A percentile compares a stretch with the other conserved stretches of the same genome.
Conservation (phyloP, 2,797 vertebrate species). For the Silurus lanzhouensis region DNA sequence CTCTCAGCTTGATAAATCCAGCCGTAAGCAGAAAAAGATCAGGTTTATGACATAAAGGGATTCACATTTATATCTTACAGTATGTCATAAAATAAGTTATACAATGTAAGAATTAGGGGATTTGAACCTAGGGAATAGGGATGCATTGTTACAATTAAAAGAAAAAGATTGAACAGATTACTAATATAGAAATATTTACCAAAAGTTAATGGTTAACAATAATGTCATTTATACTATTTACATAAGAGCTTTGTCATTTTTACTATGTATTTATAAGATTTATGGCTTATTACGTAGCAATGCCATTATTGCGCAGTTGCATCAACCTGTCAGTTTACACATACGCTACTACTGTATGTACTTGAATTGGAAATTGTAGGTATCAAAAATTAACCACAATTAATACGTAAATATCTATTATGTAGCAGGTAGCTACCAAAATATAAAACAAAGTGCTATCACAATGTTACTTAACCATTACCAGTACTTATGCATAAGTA, state of each 20-base stretch:
- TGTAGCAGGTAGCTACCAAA: not conserved
- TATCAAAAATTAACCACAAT: not conserved
- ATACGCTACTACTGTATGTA: not conserved
- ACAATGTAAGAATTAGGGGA: not conserved
- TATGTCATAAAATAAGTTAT: not conserved
- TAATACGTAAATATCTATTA: not conserved
- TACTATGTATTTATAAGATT: not conserved
- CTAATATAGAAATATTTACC: too few relatives aligned
- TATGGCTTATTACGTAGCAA: not conserved
- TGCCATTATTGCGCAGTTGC: not conserved
- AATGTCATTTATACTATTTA: not conserved
- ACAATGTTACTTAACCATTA: not conserved
- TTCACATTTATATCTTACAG: not conserved
- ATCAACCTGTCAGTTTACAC: not conserved
- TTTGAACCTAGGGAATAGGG: not conserved
- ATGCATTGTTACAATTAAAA: not conserved
- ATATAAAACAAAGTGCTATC: not conserved
- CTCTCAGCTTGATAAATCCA: slow-evolving; percentile 13
- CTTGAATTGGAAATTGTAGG: not conserved
- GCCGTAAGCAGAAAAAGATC: not conserved
- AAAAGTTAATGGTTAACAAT: not conserved
- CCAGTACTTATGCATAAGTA: not conserved
- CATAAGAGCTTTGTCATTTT: not conserved
- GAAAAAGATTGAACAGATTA: not conserved
- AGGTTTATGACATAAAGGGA: not conserved